These are phyloP conservation scores for Falcaria lacertinaria DNA, from an alignment of 2,888 invertebrate species.

Conservation along the genomic window DNA sequence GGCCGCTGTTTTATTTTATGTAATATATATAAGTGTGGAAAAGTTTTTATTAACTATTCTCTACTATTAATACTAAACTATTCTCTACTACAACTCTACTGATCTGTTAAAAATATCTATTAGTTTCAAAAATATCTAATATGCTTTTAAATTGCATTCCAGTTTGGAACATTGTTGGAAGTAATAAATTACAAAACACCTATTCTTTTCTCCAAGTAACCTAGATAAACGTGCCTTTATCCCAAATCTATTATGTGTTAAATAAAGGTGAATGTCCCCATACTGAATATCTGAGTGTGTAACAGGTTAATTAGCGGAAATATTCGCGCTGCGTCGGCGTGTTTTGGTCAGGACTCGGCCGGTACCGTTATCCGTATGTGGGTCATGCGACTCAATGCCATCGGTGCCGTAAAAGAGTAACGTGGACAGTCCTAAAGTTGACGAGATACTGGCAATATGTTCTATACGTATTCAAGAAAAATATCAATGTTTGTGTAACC, in stretches of 20 bases:
- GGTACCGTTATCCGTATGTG: conserved; percentile 55
- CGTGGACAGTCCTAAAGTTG: conserved; percentile 17
- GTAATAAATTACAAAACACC: no score
- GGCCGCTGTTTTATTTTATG: no score
- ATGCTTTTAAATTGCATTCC: no score
- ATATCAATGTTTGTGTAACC: neutral
- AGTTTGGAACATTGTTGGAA: no score
- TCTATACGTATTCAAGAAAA: no score
- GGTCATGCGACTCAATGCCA: conserved; percentile 42
- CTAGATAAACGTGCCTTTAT: neutral
- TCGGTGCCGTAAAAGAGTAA: conserved; percentile 26
- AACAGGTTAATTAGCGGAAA: conserved; percentile 59
- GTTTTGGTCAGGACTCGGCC: conserved; percentile 52
- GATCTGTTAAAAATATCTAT: no score
- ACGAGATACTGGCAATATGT: neutral
- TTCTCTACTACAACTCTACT: no score
- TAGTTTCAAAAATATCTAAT: no score
- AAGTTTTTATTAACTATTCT: no score
- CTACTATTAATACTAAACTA: no score
- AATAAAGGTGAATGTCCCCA: conserved; percentile 46
- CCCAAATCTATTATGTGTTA: conserved; percentile 26
- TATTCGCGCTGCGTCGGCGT: conserved; percentile 33
- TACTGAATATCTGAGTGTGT: conserved; percentile 38
- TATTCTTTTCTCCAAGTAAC: neutral
- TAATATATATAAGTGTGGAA: no score